Evolutionary conservation across 2,113 vertebrate species (phyloP), one percentile per base, ranked within the genome.

Genomic region (Lethenteron reissneri): DNA sequence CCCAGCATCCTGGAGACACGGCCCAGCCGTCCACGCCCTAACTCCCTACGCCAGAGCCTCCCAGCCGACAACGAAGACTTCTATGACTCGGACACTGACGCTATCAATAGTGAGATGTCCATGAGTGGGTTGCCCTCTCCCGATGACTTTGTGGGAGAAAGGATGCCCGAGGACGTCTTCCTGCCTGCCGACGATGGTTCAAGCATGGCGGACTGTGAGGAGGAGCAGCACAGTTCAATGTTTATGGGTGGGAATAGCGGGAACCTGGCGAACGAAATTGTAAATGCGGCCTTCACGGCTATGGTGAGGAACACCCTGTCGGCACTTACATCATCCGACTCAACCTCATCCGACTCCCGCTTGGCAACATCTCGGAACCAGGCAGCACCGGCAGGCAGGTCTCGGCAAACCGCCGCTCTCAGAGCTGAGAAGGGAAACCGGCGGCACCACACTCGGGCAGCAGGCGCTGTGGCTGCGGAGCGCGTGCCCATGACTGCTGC

Each of bases 401-500:
- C 25, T 21, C 64, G n/a, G 25, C 64, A 68, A 68, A 68, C 64
- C 25, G 64, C n/a, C 64, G 64, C 64, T 68, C 25, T 68, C 64
- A n/a, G 64, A 68, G 64, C 9, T 21, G n/a, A 68, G 64, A 25
- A n/a, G 25, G 64, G 25, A 68, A 68, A 25, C n/a, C n/a, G 64
- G n/a, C n/a, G 64, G 64, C 64, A 68, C n/a, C 64, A 68, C n/a
- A 68, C n/a, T 17, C 25, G n/a, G 8, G 64, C 64, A 17, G 9
- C n/a, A 68, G n/a, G 9, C 8, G 64, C 11, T 68, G 25, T 17
- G 11, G 64, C n/a, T 8, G 25, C 64, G 64, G 64, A 11, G 64
- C n/a, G n/a, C n/a, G 9, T 68, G n/a, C 64, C n/a, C n/a, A 10
- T 11, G 64, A 68, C 64, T 68, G 41, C 41, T 5, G 41, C 41